Base-by-base conservation (phyloP, 2,888 invertebrate genomes). In the Calameuta filiformis region DNA sequence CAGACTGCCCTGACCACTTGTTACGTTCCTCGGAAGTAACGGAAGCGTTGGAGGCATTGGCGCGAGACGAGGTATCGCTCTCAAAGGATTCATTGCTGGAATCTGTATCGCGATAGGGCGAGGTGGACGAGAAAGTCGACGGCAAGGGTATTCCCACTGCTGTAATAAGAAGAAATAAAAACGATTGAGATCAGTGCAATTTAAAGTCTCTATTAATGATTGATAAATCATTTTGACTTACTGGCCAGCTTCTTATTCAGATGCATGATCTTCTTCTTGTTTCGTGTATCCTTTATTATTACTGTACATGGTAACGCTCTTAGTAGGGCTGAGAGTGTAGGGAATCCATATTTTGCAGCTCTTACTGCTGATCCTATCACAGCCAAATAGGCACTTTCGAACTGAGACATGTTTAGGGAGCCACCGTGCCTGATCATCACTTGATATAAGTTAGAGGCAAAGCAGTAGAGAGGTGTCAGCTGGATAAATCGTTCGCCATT, bases 291-390 rank as follows among this genome's bases (percentile, higher is more conserved):
- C 82, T 90, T 89, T n/a, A 92, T 83, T n/a, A 89, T 87, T 6
- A 93, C 92, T 3, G 94, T 92, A 81, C 94, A 94, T 12, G 93
- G 92, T 30, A 94, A 89, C 11, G 93, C 92, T 83, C 93, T 92
- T 11, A 94, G 90, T 73, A 94, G 88, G 4, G 93, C 91, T n/a
- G 89, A 86, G 2, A 93, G 79, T 12, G 92, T 93, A 4, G 93
- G 90, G 84, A 91, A 94, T 1, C 94, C 94, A 85, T 93, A 93
- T 34, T 92, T 89, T 0, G 93, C 92, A 12, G 93, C 92, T 78
- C 92, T 92, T 68, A 93, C 92, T 37, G 92, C 88, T 33, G 91
- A 89, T 6, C 93, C 93, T 76, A 87, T 91, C 68, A 90, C 85
- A 35, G 89, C 88, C n/a, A 90, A 81, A 79, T 92, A 93, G 2